Base-by-base conservation (phyloP, 2,797 vertebrate species). In the Sardinella longiceps region DNA sequence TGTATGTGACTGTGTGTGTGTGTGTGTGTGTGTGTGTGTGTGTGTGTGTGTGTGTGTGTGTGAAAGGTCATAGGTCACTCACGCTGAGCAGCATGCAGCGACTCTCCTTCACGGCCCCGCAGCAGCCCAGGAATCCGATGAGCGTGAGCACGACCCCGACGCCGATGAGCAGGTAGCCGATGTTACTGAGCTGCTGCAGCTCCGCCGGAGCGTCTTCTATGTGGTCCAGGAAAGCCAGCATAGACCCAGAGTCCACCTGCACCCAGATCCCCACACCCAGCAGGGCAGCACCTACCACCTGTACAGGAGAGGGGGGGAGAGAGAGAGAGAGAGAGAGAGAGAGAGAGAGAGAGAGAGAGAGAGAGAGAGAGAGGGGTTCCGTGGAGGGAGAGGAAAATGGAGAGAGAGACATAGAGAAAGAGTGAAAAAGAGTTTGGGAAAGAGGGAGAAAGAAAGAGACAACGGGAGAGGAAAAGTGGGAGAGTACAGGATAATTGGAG, bases 61-160 rank as follows among this genome's bases (percentile, higher is more conserved):
- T 0, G 0, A 80, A n/a, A 46, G 39, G 37, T 85, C 23, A 80
- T 80, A 80, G 6, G n/a, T 84, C 9, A 85, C 96, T 93, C 88
- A 97, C 96, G 80, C 91, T 88, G 86, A 97, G 85, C 87, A 97
- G 92, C 95, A 97, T 94, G 70, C 95, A 96, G 85, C 88, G 92
- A 94, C 88, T 97, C 90, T 97, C 96, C 84, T 9, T 95, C 7
- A 95, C 0, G 0, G 96, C 96, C 10, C 96, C 96, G 0, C 93
- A 96, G 90, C 96, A 97, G 85, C 96, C 96, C 89, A 97, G 92
- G 87, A 97, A 96, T 53, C 96, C 96, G 30, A 97, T 93, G 80
- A 96, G 0, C 45, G 95, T 25, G 23, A 97, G 93, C 43, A 95
- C 91, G 1, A 83, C 81, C 0, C 96, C 96, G 23, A 96, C 83